A percentile compares a stretch with the other conserved stretches of the same genome.
Conservation (phyloP, 2,113 vertebrate species). For the Recurvirostra avosetta region DNA sequence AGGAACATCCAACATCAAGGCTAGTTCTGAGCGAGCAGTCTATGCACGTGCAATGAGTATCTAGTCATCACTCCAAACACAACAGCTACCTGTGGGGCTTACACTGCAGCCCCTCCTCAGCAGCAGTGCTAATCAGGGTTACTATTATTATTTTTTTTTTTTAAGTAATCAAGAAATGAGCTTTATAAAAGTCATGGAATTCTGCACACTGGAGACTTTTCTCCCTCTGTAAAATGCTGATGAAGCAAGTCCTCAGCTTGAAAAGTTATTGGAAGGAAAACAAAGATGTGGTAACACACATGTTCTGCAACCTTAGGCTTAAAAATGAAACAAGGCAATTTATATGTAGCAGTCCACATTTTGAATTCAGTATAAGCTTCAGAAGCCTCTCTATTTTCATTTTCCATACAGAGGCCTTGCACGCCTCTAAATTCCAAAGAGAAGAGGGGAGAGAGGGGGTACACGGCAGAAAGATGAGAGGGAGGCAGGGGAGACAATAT, state of each 20-base stretch:
- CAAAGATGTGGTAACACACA: background rate
- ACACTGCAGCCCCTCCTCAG: background rate
- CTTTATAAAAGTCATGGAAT: background rate
- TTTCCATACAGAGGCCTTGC: background rate
- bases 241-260: background rate
- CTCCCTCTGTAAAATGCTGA: background rate
- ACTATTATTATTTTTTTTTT: no score
- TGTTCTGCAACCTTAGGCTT: background rate
- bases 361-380: background rate
- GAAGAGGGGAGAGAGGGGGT: background rate
- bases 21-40: background rate
- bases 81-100: background rate
- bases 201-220: background rate
- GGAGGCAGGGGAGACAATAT: background rate
- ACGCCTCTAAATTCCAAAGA: background rate
- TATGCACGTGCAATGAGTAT: accelerated
- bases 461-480: no score
- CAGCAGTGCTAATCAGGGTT: background rate
- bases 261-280: background rate
- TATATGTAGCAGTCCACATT: background rate
- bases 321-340: background rate
- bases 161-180: background rate
- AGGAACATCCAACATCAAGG: background rate
- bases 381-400: background rate
- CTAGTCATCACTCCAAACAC: background rate